phyloP scores from a whole-genome alignment of 2,113 vertebrate genomes.

The Heliornis fulica region DNA sequence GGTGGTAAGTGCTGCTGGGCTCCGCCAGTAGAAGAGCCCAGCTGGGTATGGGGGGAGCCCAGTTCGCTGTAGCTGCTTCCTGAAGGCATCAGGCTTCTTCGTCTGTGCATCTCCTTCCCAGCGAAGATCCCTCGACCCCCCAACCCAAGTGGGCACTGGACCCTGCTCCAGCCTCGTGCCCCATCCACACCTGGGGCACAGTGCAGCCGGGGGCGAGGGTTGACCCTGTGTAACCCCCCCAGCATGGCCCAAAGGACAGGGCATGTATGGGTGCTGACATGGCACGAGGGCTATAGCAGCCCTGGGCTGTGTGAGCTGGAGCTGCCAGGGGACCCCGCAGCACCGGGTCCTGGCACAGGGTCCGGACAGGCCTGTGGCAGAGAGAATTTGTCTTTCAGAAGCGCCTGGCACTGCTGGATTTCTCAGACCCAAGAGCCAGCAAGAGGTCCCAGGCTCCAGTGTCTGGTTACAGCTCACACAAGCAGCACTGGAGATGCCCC shows the following conservation, averaged over 20 bases:
- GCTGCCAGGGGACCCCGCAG: not conserved
- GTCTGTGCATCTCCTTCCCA: not conserved
- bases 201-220: too few species aligned
- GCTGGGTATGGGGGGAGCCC: too few species aligned
- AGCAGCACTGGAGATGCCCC: not conserved
- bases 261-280: too few species aligned
- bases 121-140: not conserved
- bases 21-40: not conserved
- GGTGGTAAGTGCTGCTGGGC: constrained; percentile 3
- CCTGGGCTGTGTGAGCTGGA: not conserved
- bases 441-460: not conserved
- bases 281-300: too few species aligned
- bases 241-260: not conserved
- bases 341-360: rapidly evolving
- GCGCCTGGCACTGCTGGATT: not conserved
- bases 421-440: not conserved
- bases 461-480: not conserved
- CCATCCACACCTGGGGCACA: rapidly evolving
- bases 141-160: not conserved
- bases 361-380: not conserved
- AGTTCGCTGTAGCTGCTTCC: not conserved
- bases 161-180: too few species aligned
- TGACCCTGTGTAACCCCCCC: not conserved
- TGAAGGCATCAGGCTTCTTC: not conserved
- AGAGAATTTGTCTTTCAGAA: not conserved